Evolutionary conservation across 2,888 invertebrate species (phyloP), one percentile per base, ranked within the genome.

Genomic region (Pherbina coryleti): DNA sequence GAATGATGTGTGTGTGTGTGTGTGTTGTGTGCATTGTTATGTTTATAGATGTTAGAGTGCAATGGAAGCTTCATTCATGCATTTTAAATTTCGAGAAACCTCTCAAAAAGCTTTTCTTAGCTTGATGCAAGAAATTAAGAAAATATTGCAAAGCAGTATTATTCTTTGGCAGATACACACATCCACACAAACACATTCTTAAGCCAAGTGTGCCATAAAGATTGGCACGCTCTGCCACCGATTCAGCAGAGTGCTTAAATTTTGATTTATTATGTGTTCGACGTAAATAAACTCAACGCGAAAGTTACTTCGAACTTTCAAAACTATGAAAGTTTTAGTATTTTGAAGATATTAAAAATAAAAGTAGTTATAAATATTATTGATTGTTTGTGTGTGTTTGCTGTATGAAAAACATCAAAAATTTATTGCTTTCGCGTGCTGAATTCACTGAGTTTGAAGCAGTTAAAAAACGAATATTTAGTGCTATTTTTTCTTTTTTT

Each of bases 231-330:
- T 19, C 34, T 37, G 28, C 19, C 37, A 34, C 19, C n/a, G 31
- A 7, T 66, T 34, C n/a, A 66, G 19, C 69, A 11, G 5, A 22
- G n/a, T 66, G 25, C n/a, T 14, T 7, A 19, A 28, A 8, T 22
- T 25, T 22, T 70, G 49, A 70, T 70, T 70, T 70, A 70, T 51
- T 70, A 70, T 53, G 31, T 22, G 51, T 70, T 70, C 53, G n/a
- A 9, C 37, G 66, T 66, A 14, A 31, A 60, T n/a, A 66, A 34
- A 37, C 66, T 28, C 57, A 28, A 28, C 11, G 25, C 37, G 28
- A 66, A 66, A 37, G 37, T 34, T 44, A 44, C 2, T 44, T 44
- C 3, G 44, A 44, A 44, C 44, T 44, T 44, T 44, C 44, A 44
- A 44, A 44, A 44, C 44, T 44, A 44, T 44, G 14, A 44, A 44